A percentile compares a stretch with the other conserved stretches of the same genome.
These are phyloP conservation scores for Drymonia ruficornis DNA, from an alignment of 2,888 invertebrate species.

Conservation along the genomic window DNA sequence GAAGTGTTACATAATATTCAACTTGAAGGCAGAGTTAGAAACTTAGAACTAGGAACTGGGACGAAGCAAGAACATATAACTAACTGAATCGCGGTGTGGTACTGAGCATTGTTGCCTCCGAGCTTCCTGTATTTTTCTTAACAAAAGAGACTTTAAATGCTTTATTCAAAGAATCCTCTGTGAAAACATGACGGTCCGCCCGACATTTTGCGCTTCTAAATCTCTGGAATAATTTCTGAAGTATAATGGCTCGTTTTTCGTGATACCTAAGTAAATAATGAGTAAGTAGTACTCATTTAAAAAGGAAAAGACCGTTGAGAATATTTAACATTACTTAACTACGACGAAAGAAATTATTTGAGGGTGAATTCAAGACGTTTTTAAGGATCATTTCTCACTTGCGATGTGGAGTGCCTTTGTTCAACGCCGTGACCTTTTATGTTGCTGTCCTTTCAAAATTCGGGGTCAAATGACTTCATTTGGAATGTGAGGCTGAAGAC, in stretches of 20 bases:
- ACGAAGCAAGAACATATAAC: constrained; percentile 26
- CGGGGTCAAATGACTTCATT: constrained; percentile 22
- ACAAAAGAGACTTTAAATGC: constrained; percentile 19
- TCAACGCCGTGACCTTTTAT: neutral
- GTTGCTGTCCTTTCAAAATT: constrained; percentile 13
- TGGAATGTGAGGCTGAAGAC: neutral
- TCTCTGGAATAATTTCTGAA: neutral
- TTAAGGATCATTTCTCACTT: neutral
- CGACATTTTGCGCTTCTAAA: constrained; percentile 30
- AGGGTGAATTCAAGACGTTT: neutral
- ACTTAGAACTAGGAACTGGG: constrained; percentile 25
- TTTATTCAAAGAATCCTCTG: constrained; percentile 14
- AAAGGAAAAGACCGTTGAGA: too few species aligned
- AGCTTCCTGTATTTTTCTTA: constrained; percentile 12
- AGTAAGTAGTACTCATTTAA: too few species aligned
- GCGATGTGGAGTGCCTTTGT: neutral
- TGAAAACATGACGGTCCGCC: constrained; percentile 22
- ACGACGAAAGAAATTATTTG: neutral
- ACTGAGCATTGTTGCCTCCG: neutral
- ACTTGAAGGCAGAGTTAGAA: constrained; percentile 29
- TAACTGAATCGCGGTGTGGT: constrained; percentile 23
- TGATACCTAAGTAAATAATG: too few species aligned
- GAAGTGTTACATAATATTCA: constrained; percentile 25
- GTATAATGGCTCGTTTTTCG: neutral
- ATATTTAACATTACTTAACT: neutral